Evolutionary conservation across 2,797 vertebrate species (phyloP), one percentile per base, ranked within the genome.

Genomic region (Enteromius argenteus): DNA sequence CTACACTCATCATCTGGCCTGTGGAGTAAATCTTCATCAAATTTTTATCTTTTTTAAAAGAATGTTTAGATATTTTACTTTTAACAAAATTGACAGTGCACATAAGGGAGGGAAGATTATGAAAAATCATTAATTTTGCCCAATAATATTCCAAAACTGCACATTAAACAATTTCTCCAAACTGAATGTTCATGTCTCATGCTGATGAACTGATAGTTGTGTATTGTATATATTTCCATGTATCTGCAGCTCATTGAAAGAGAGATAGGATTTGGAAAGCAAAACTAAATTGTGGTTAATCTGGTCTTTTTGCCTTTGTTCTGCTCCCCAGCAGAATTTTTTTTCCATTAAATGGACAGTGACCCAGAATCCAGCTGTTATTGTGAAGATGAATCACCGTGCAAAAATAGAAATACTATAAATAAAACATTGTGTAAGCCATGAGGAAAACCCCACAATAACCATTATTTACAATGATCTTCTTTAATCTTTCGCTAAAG

Each of bases 291-390:
- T 6, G 0, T 66, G 13, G 13, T 81, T 56, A 56, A 80, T 58
- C 37, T 44, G 79, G 39, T 49, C 15, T 51, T 64, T 82, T 51
- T 83, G 35, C 10, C 3, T 46, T 56, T 72, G 15, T 60, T 19
- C 19, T 82, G 80, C 30, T 64, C 62, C 11, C 23, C 64, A 30
- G 49, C 35, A 13, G 23, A 77, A 72, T 49, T 9, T 51, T 71
- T 71, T 51, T 72, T 79, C 15, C 56, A 60, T 77, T 56, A 69
- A 83, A 84, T 27, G 75, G 39, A 71, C 83, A 84, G 39, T 79
- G 75, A 72, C 83, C 67, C 67, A 79, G 39, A 84, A 84, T 79
- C 75, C 30, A 62, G 83, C 75, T 60, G 15, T 71, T 79, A 58
- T 30, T 19, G 51, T 42, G 35, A 23, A 68, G 81, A 77, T 83